A percentile compares a stretch with the other conserved stretches of the same genome.
Conservation (phyloP, 2,888 invertebrate species). For the Deroplatys truncata region DNA sequence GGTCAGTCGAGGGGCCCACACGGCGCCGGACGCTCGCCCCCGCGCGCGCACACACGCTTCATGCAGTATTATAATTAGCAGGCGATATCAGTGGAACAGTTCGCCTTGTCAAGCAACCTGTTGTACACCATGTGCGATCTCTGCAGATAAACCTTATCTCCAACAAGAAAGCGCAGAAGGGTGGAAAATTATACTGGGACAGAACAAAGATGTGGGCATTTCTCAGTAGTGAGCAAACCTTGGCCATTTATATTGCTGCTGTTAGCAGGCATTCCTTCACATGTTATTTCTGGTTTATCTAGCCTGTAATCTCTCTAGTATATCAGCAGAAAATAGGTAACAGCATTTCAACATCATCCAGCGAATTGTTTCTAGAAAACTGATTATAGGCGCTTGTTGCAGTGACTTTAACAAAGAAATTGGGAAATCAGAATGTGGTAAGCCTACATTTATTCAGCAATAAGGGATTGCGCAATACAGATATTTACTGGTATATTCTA, state of each 20-base stretch:
- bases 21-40: neutral
- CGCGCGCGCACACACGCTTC: neutral
- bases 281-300: neutral
- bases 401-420: too few relatives aligned
- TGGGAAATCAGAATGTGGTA: too few relatives aligned
- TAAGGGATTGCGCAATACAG: too few relatives aligned
- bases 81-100: neutral
- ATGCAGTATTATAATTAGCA: neutral
- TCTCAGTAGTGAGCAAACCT: neutral
- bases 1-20: neutral
- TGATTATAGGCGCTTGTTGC: too few relatives aligned
- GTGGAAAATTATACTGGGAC: neutral
- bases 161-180: neutral
- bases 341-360: neutral
- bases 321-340: neutral
- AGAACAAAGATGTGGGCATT: neutral
- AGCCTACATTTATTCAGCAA: too few relatives aligned
- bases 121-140: neutral
- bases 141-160: neutral
- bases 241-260: neutral
- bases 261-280: neutral
- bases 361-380: neutral
- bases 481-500: too few relatives aligned
- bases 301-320: neutral
- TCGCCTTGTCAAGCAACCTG: neutral